phyloP scores from a whole-genome alignment of 2,113 vertebrate species.

The Crotalus helleri region DNA sequence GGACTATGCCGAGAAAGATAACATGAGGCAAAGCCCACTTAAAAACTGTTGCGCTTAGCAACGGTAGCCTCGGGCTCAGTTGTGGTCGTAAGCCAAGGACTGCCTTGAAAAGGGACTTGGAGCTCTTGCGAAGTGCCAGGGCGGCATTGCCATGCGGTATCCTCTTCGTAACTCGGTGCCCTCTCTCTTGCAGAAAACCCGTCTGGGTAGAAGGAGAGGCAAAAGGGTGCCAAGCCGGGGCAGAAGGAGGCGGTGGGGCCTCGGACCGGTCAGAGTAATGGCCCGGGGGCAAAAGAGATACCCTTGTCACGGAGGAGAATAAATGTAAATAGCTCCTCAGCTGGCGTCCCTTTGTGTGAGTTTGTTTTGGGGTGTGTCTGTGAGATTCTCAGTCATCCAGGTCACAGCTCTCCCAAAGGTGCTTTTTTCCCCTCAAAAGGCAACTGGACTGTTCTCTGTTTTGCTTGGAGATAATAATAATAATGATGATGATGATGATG shows the following conservation, averaged over 20 bases:
- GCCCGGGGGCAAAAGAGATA: neutral
- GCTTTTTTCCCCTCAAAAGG: too few species aligned
- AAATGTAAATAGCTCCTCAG: neutral
- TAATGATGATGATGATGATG: too few species aligned
- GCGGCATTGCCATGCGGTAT: neutral
- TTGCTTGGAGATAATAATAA: too few species aligned
- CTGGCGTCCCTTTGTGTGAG: neutral
- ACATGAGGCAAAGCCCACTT: too few species aligned
- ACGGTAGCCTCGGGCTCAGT: neutral
- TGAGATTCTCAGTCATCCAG: too few species aligned
- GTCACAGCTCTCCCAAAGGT: too few species aligned
- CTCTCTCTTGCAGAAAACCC: conserved; percentile 37
- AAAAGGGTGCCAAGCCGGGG: conserved; percentile 25
- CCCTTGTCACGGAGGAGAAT: neutral
- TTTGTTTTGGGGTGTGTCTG: neutral
- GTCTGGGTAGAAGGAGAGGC: conserved; percentile 37
- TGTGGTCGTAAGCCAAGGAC: neutral
- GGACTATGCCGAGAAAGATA: too few species aligned
- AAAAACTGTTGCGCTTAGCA: too few species aligned
- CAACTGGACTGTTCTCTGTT: too few species aligned
- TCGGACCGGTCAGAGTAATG: conserved; percentile 19
- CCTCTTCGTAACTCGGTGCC: conserved; percentile 28
- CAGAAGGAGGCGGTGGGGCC: conserved; percentile 15
- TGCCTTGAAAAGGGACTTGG: neutral
- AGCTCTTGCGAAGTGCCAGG: neutral